Evolutionary conservation across 1,140 invertebrate genomes (phyloP).

Genomic region (Delia radicum): DNA sequence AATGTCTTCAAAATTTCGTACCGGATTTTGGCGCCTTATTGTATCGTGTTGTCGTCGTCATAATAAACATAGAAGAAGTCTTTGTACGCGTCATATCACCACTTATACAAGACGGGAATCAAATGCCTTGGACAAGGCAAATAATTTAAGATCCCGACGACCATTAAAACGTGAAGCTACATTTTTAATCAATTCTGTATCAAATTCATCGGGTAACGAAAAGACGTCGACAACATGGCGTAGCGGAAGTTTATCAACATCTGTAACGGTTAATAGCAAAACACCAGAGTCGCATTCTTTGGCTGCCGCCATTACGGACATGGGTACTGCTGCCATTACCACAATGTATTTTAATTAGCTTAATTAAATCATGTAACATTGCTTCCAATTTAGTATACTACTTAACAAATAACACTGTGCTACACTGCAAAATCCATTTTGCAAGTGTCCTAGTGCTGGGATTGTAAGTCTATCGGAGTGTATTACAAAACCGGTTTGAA

Average conservation of each 20-base stretch:
- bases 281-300: slow-evolving; percentile 1
- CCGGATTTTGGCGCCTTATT: slow-evolving; percentile 68
- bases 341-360: slow-evolving; percentile 12
- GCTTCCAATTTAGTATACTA: no score
- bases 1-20: slow-evolving; percentile 84
- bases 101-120: neutral
- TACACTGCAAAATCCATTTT: no score
- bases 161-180: slow-evolving; percentile 46
- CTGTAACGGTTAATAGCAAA: neutral
- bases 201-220: slow-evolving; percentile 48
- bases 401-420: no score
- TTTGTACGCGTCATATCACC: neutral
- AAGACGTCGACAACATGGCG: slow-evolving; percentile 41
- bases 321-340: neutral
- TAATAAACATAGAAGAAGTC: neutral
- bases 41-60: slow-evolving; percentile 28
- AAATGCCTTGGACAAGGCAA: neutral
- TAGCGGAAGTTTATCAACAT: slow-evolving; percentile 44
- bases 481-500: no score
- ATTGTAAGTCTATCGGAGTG: no score
- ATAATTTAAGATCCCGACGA: slow-evolving; percentile 27
- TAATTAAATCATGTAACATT: no score
- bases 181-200: slow-evolving; percentile 49
- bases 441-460: no score
- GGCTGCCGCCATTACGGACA: slow-evolving; percentile 3